phyloP scores from a whole-genome alignment of 2,113 vertebrate genomes.

The Campylorhamphus procurvoides region DNA sequence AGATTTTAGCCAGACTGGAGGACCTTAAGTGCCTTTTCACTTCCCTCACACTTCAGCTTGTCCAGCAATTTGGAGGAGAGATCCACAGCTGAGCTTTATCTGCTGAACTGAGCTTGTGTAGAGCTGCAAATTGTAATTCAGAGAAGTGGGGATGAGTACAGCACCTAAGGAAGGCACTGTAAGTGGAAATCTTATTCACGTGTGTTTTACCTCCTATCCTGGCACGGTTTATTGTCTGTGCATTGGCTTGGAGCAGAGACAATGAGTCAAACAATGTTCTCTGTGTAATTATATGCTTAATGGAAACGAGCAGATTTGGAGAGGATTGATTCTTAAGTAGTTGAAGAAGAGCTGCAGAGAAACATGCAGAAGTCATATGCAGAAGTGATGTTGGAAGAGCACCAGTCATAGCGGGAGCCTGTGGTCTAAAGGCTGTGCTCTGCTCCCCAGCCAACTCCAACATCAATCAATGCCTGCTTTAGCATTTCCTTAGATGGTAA shows the following conservation, averaged over 20 bases:
- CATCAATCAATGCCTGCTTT: background rate
- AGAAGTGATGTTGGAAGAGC: background rate
- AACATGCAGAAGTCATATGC: background rate
- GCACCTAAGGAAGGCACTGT: background rate
- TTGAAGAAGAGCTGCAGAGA: background rate
- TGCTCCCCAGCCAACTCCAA: background rate
- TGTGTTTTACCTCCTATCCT: conserved; percentile 5
- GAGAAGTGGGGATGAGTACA: background rate
- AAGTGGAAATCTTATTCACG: background rate
- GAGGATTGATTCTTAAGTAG: background rate
- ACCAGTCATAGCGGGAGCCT: background rate
- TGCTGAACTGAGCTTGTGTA: background rate
- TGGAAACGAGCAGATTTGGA: conserved; percentile 13
- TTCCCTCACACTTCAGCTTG: background rate
- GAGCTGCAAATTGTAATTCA: background rate
- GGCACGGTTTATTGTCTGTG: background rate
- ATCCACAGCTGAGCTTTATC: background rate
- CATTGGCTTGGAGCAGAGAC: background rate
- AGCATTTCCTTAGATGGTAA: background rate
- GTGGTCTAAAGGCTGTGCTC: background rate
- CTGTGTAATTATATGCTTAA: background rate
- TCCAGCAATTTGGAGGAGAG: background rate
- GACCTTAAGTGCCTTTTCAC: background rate
- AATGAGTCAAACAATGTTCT: background rate
- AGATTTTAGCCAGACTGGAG: background rate